Base-by-base conservation (phyloP, 2,113 vertebrate genomes). In the Centropristis striata region DNA sequence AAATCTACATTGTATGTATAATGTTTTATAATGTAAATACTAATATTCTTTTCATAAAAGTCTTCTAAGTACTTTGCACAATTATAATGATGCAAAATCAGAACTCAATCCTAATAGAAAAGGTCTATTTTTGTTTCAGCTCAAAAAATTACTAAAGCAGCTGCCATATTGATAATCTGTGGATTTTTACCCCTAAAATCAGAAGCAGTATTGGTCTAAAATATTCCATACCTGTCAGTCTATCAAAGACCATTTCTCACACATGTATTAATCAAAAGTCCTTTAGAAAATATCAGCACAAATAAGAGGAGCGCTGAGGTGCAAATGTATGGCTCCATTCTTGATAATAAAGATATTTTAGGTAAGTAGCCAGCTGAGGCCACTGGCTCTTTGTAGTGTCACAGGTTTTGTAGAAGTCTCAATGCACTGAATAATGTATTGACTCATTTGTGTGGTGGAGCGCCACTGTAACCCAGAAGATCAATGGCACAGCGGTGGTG, bases 371-470 rank as follows among this genome's bases (percentile, higher is more conserved):
- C 41, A 50, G 58, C 28, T 4, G 18, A 72, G 68, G 71, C 60
- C 55, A 54, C 32, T 55, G 20, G 28, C 32, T 65, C 70, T 78
- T 42, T 81, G 28, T 11, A 11, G 47, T 77, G 74, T 79, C 74
- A 76, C 61, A 60, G 60, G 65, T 80, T 81, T 80, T 85, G 15
- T 41, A 23, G n/a, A 65, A 58, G 57, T 81, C 66, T 83, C 69
- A 55, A 21, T 50, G 42, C 75, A 51, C 51, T 86, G 78, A 87
- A 87, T 89, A 80, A 84, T 83, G 64, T 70, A 90, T 84, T 53
- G 78, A 84, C 54, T 74, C 75, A 66, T 86, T 78, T 81, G 86
- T 87, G 75, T 85, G 77, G 53, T 65, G 66, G 44, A 79, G 72
- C 32, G 7, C 61, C 81, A 78, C 73, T 79, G 74, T 74, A 39